A percentile compares a stretch with the other conserved stretches of the same genome.
Evolutionary conservation across 2,888 invertebrate genomes (phyloP).

Genomic region (Pediacus dermestoides): DNA sequence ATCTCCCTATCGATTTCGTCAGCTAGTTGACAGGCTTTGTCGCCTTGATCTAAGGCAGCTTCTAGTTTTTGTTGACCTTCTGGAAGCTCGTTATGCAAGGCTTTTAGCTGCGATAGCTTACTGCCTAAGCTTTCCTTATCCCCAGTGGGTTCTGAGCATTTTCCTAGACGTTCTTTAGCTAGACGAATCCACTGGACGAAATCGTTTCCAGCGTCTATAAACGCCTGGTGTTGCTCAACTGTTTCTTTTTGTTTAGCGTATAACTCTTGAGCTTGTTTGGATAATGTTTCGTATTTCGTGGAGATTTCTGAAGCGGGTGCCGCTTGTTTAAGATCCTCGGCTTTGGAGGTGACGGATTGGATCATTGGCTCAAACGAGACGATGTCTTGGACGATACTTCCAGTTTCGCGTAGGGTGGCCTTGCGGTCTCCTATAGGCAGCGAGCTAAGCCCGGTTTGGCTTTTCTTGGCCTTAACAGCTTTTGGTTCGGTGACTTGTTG

Average conservation of each 20-base stretch:
- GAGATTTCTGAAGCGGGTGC: slow-evolving; percentile 90
- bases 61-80: slow-evolving; percentile 82
- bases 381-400: slow-evolving; percentile 94
- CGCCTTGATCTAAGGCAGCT: slow-evolving; percentile 77
- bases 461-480: slow-evolving; percentile 73
- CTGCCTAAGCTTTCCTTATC: slow-evolving; percentile 85
- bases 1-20: slow-evolving; percentile 85
- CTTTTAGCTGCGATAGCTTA: slow-evolving; percentile 81
- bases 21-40: slow-evolving; percentile 79
- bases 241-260: slow-evolving; percentile 87
- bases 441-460: slow-evolving; percentile 73
- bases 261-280: slow-evolving; percentile 85
- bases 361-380: slow-evolving; percentile 97
- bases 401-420: slow-evolving; percentile 84
- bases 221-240: slow-evolving; percentile 86
- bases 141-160: slow-evolving; percentile 89
- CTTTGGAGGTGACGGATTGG: slow-evolving; percentile 90
- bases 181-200: slow-evolving; percentile 89
- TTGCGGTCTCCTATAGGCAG: slow-evolving; percentile 81
- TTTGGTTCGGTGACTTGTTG: slow-evolving; percentile 87
- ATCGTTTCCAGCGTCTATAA: slow-evolving; percentile 87
- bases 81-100: slow-evolving; percentile 76
- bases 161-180: slow-evolving; percentile 85
- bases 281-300: slow-evolving; percentile 82
- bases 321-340: slow-evolving; percentile 86